Evolutionary conservation across 37 sponge, comb jelly and placozoan genomes (phyloP).

Genomic region (Oopsacas minuta): DNA sequence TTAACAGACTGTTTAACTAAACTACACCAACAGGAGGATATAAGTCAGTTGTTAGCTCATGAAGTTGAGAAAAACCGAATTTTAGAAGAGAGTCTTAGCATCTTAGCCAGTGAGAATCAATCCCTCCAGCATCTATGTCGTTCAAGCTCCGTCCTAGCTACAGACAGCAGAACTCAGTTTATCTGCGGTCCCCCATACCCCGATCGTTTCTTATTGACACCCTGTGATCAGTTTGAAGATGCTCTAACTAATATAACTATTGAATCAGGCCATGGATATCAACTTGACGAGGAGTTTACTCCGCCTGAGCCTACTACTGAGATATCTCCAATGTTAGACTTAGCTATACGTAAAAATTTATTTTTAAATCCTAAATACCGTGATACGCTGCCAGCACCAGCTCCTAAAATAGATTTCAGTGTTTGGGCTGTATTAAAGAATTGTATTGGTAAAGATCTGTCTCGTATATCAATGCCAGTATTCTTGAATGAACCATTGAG

Average conservation of each 20-base stretch:
- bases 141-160: neutral
- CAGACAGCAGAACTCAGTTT: neutral
- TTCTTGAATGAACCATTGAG: neutral
- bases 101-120: conserved; percentile 1
- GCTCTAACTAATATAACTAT: neutral
- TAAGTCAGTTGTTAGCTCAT: conserved; percentile 10
- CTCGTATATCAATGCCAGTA: neutral
- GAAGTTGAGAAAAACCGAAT: conserved; percentile 14
- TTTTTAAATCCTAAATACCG: neutral
- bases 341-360: neutral
- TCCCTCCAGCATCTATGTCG: neutral
- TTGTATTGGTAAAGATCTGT: conserved; percentile 9
- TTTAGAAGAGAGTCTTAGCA: neutral
- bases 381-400: neutral
- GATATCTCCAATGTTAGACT: neutral
- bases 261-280: neutral
- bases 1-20: neutral
- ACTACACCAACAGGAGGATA: neutral
- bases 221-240: neutral
- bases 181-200: neutral
- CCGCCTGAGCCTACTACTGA: neutral
- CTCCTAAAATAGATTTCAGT: neutral
- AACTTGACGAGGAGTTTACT: neutral
- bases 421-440: neutral
- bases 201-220: neutral